Evolutionary conservation across 2,797 vertebrate species (phyloP).

Genomic region (Lepilemur septentrionalis): DNA sequence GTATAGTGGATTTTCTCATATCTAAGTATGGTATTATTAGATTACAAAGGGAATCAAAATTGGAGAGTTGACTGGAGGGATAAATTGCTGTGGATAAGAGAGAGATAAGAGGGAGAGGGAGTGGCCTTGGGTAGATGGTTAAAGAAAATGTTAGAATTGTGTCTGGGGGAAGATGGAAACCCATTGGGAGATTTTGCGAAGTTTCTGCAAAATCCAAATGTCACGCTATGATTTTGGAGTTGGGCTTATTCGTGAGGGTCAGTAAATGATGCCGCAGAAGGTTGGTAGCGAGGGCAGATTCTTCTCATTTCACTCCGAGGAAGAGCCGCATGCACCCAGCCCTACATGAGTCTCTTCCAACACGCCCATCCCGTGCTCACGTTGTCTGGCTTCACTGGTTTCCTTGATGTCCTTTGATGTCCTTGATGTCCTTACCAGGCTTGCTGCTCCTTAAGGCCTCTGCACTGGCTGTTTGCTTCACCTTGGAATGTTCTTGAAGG

Average conservation of each 20-base stretch:
- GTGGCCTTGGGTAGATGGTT: rapidly evolving
- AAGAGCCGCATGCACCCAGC: neutral
- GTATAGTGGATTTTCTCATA: neutral
- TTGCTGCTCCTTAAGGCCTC: neutral
- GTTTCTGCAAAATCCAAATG: neutral
- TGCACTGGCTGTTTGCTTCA: neutral
- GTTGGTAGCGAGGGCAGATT: neutral
- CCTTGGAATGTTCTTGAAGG: neutral
- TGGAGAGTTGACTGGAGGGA: neutral
- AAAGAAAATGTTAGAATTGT: neutral
- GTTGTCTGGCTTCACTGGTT: neutral
- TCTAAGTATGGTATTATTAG: neutral
- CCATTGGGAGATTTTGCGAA: neutral
- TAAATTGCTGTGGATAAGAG: neutral
- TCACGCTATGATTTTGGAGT: neutral
- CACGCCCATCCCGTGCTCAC: rapidly evolving
- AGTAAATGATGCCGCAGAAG: neutral
- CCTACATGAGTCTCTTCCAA: rapidly evolving
- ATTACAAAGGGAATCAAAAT: neutral
- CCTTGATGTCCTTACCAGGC: too few species aligned
- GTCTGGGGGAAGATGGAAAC: neutral
- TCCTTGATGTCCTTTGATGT: neutral
- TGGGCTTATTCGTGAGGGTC: neutral
- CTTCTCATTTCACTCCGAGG: neutral
- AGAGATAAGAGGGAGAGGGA: neutral